Base-by-base conservation (phyloP, 2,797 vertebrate genomes). In the Vultur gryphus region DNA sequence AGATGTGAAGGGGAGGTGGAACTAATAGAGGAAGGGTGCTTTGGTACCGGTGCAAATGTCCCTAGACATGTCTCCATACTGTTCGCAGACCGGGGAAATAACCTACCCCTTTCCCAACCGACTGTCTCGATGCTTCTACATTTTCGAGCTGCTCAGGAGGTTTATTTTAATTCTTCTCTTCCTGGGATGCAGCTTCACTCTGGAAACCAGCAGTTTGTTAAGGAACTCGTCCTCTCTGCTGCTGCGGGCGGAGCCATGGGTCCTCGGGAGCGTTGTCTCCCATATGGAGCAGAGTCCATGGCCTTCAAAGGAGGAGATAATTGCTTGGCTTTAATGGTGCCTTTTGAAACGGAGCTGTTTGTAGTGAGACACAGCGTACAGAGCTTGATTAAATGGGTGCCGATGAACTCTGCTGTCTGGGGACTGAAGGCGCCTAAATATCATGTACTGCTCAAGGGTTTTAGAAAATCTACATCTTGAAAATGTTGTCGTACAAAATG, bases 1-100 rank as follows among this genome's bases (percentile, higher is more conserved):
- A 16, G 54, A 5, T 11, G 28, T 12, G 28, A 65, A 54, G 39
- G 37, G 21, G 11, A 72, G 16, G 44, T 33, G 86, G 37, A 33
- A 12, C 33, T 43, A 33, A 10, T 0, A 26, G 69, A 54, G 44
- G 41, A 48, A 70, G 28, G 57, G 33, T 23, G 43, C 44, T 65
- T 69, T 86, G 70, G 4, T 72, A 5, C 8, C 1, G 1, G 26
- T 66, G 43, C 49, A 16, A 3, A 24, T 7, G 10, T 18, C 77
- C 35, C 48, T 46, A 2, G 31, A 8, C 0, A 1, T 26, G 33
- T 46, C 52, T 55, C 37, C 5, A 0, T 49, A 3, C 35, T 19
- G 8, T 23, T 55, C 4, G 3, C 54, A 51, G 65, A 51, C 43
- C 3, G 0, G n/a, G n/a, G 51, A 7, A n/a, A 16, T 19, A 39